Conservation (phyloP, 2,797 vertebrate species). For the Paratrypauchen microcephalus region DNA sequence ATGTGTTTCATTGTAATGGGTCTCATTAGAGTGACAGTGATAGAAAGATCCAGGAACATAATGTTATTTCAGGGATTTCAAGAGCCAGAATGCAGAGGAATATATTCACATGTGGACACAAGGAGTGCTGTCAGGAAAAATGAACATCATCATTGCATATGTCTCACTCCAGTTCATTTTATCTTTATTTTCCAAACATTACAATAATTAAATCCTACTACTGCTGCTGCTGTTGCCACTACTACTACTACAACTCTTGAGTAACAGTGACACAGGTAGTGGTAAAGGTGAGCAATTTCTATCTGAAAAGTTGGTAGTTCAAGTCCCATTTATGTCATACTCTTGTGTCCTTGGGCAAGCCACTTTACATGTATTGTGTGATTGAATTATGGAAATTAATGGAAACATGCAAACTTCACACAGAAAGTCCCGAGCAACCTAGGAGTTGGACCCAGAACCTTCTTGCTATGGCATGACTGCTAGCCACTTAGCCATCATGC, state of each 20-base stretch:
- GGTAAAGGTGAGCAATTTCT: no score
- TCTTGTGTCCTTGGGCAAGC: no score
- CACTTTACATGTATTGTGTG: no score
- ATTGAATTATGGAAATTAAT: no score
- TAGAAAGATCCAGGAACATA: slow-evolving; percentile 47
- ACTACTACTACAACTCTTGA: not conserved
- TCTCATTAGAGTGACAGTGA: slow-evolving; percentile 55
- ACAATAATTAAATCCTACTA: not conserved
- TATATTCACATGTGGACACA: slow-evolving; percentile 35
- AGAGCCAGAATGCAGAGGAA: slow-evolving; percentile 20
- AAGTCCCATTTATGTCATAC: no score
- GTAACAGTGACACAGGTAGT: no score
- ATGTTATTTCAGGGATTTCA: slow-evolving; percentile 46
- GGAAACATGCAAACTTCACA: no score
- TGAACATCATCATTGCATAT: not conserved
- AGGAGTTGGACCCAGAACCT: no score
- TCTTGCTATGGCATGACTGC: no score
- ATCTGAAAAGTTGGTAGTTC: no score
- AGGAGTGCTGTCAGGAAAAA: slow-evolving; percentile 13
- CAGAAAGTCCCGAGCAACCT: no score
- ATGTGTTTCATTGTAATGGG: slow-evolving; percentile 51
- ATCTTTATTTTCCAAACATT: not conserved
- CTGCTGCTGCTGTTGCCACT: not conserved
- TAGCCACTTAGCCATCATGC: no score
- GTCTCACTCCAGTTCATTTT: not conserved